Evolutionary conservation across 2,888 invertebrate species (phyloP), one percentile per base, ranked within the genome.

Genomic region (Sericinus montela): DNA sequence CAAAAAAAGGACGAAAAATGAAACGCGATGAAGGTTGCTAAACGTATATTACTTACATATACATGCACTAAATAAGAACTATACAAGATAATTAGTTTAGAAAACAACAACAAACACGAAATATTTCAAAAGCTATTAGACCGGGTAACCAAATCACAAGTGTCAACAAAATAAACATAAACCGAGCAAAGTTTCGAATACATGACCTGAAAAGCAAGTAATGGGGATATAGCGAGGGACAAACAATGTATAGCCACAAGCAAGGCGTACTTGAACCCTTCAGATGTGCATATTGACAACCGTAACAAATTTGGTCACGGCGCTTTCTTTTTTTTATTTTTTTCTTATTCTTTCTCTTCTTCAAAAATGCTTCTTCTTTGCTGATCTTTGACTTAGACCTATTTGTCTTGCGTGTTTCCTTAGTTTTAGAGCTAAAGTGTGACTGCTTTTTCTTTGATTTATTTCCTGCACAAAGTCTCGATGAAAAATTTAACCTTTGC

Each of bases 171-270:
- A 40, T 14, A 8, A 50, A 49, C 52, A 61, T 3, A 50, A 5
- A 41, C 50, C 28, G 62, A 14, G 44, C 29, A n/a, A 40, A 23
- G 11, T 38, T 35, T 13, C 35, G 39, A 4, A 40, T 19, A 4
- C 29, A 14, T 6, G 44, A 32, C 7, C 14, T 35, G 6, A 49
- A 19, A 14, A 30, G 14, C 58, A 15, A 45, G 35, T 74, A 62
- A 42, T 65, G 66, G 3, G 49, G 63, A 29, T 65, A 51, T 50
- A 68, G 63, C 7, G 15, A 7, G 15, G 82, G 82, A 45, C 70
- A 80, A 38, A 78, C 45, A 32, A 74, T 65, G 47, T 78, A 79
- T 1, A 73, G 64, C 73, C 79, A 80, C 14, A 82, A 42, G 55
- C 75, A 78, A 2, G 82, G 81, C 1, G 58, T 69, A 43, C 59